Percentiles rank a stretch among this genome's conserved stretches.
Evolutionary conservation across 2,888 invertebrate genomes (phyloP).

Genomic region (Belgica antarctica): DNA sequence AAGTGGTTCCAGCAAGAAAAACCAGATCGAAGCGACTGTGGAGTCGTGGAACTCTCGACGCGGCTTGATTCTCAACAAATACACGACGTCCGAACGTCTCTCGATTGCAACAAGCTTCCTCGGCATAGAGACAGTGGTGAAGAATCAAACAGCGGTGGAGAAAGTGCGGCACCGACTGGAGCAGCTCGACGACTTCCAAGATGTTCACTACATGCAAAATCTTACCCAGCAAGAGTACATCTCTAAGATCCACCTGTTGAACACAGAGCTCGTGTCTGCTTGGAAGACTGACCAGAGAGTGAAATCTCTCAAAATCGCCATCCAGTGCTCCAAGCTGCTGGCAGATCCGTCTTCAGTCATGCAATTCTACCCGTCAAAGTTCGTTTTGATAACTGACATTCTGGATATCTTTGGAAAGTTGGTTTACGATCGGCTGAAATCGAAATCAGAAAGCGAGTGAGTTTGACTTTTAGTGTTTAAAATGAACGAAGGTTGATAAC

Average conservation of each 20-base stretch:
- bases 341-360: conserved; percentile 79
- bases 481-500: neutral
- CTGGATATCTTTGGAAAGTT: conserved; percentile 90
- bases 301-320: conserved; percentile 92
- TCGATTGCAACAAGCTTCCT: conserved; percentile 87
- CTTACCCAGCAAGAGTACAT: conserved; percentile 92
- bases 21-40: conserved; percentile 49
- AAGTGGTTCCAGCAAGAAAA: neutral
- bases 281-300: conserved; percentile 95
- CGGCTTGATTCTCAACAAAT: conserved; percentile 77
- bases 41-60: conserved; percentile 79
- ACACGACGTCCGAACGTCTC: conserved; percentile 89
- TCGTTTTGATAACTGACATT: conserved; percentile 93
- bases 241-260: conserved; percentile 83
- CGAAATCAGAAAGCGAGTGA: conserved; percentile 67
- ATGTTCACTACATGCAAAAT: conserved; percentile 80
- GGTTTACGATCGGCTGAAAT: conserved; percentile 78
- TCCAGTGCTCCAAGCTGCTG: conserved; percentile 93
- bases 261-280: conserved; percentile 82
- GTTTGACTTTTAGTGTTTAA: conserved; percentile 46
- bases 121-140: conserved; percentile 73
- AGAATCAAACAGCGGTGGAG: conserved; percentile 76
- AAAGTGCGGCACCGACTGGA: conserved; percentile 88
- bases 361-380: conserved; percentile 97
- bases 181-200: conserved; percentile 93